Evolutionary conservation across 2,113 vertebrate genomes (phyloP).

Genomic region (Theristicus caerulescens): DNA sequence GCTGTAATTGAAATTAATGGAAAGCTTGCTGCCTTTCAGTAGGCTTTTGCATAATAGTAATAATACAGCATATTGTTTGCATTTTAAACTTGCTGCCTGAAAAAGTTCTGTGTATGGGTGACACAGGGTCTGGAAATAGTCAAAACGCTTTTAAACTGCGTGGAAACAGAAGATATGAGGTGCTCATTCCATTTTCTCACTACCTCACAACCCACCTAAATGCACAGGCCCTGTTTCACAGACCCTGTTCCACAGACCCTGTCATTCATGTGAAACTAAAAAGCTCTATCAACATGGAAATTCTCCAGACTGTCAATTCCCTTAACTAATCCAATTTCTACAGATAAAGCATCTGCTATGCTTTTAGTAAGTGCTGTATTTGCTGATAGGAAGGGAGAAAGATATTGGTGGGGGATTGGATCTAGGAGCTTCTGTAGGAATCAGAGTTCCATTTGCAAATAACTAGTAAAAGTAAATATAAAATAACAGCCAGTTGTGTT

Average conservation of each 20-base stretch:
- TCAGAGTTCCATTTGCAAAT: not conserved
- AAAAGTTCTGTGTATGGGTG: not conserved
- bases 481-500: not conserved
- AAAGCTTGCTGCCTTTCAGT: not conserved
- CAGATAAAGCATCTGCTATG: not conserved
- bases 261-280: slow-evolving; percentile 4
- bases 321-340: not conserved
- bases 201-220: not conserved
- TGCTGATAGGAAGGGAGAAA: not conserved
- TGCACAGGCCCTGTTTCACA: not conserved
- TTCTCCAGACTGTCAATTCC: not conserved
- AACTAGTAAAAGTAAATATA: not conserved
- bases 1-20: not conserved
- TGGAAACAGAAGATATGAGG: not conserved
- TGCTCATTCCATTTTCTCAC: not conserved
- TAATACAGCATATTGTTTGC: not conserved
- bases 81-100: not conserved
- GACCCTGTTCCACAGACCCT: not conserved
- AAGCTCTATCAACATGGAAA: slow-evolving; percentile 2
- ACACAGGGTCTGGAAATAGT: not conserved
- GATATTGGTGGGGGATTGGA: not conserved
- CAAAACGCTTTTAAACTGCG: not conserved
- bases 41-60: not conserved
- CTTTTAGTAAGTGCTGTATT: not conserved
- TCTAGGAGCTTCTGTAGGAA: not conserved